A percentile compares a stretch with the other conserved stretches of the same genome.
Conservation (phyloP, 37 sponge, comb jelly and placozoan species). For the Ephydatia muelleri region DNA sequence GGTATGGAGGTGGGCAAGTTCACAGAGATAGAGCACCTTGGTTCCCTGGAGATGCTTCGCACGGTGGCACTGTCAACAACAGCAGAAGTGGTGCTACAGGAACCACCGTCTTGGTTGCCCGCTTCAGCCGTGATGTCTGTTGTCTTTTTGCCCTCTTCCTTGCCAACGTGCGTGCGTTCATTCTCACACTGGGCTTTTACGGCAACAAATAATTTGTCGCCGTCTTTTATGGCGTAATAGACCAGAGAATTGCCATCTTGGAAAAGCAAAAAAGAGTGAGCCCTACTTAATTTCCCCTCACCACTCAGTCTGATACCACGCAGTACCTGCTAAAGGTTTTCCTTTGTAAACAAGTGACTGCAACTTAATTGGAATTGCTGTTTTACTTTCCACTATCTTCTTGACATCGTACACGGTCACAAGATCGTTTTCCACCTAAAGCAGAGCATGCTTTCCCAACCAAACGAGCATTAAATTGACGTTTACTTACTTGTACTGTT, state of each 20-base stretch:
- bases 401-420: constrained; percentile 30
- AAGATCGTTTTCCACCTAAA: not conserved
- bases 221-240: constrained; percentile 6
- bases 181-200: not conserved
- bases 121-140: not conserved
- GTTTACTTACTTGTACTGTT: not conserved
- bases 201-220: constrained; percentile 16
- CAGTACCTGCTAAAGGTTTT: constrained; percentile 30
- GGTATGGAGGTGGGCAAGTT: not conserved
- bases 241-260: constrained; percentile 3
- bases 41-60: not conserved
- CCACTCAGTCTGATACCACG: not conserved
- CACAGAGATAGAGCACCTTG: not conserved
- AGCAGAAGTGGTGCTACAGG: not conserved
- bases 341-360: constrained; percentile 37
- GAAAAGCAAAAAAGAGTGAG: not conserved
- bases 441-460: not conserved
- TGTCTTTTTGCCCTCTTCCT: not conserved
- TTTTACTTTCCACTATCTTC: not conserved
- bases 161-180: not conserved
- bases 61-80: not conserved
- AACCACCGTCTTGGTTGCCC: not conserved
- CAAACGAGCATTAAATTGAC: not conserved
- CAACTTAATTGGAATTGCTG: not conserved
- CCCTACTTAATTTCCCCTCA: too few species aligned